Conservation (phyloP, 2,888 invertebrate genomes). For the Hirudinaria manillensis region DNA sequence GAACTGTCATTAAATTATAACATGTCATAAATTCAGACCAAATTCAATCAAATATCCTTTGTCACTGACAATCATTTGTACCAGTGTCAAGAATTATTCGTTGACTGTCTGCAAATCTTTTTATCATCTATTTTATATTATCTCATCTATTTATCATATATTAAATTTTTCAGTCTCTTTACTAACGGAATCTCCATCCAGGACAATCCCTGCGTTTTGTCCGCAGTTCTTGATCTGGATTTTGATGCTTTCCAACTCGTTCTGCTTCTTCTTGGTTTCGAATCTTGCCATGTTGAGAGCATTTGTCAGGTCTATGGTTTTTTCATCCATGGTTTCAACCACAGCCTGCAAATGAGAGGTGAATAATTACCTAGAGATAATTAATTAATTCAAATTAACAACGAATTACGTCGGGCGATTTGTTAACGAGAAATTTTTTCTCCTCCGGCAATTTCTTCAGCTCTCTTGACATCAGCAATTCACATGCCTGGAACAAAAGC, state of each 20-base stretch:
- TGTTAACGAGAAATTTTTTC: constrained; percentile 4
- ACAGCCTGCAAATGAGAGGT: constrained; percentile 45
- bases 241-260: constrained; percentile 49
- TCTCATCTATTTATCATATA: neutral
- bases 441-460: constrained; percentile 8
- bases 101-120: no score
- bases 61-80: no score
- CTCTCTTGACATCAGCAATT: neutral
- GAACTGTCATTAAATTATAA: no score
- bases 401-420: neutral
- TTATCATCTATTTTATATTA: no score
- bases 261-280: constrained; percentile 49
- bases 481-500: neutral
- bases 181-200: neutral
- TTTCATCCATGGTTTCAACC: constrained; percentile 52
- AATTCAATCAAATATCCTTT: no score
- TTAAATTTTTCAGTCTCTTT: neutral
- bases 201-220: neutral
- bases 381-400: neutral
- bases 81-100: no score
- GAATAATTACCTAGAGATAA: neutral
- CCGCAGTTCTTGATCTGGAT: constrained; percentile 47
- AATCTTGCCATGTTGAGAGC: constrained; percentile 49
- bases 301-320: constrained; percentile 52
- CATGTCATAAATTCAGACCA: no score